A percentile compares a stretch with the other conserved stretches of the same genome.
Evolutionary conservation across 1,140 invertebrate genomes (phyloP).

Genomic region (Tetragnatha versicolor): DNA sequence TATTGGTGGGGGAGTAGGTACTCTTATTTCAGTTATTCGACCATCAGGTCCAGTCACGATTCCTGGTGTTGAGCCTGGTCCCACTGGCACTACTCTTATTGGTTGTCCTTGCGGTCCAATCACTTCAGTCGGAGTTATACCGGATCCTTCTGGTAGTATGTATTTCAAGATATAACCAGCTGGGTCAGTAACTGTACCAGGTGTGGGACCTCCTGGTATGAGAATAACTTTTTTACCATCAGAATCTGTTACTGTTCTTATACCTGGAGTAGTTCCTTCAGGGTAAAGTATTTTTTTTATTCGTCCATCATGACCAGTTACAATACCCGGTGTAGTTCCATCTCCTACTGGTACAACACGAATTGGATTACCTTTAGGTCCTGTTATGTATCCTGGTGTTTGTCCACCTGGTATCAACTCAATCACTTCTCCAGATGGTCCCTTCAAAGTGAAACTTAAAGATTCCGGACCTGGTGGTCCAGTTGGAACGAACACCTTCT

Average conservation of each 20-base stretch:
- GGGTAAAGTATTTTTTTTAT: not conserved
- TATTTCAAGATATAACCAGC: not conserved
- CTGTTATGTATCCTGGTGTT: not conserved
- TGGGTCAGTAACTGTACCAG: not conserved
- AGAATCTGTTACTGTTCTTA: not conserved
- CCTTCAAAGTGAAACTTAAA: not conserved
- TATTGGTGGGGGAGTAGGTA: not conserved
- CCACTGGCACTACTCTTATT: not conserved
- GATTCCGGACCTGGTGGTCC: constrained; percentile 9
- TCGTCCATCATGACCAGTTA: not conserved
- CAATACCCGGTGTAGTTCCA: not conserved
- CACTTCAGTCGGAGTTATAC: not conserved
- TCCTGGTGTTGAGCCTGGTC: constrained; percentile 19
- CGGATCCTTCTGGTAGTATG: not conserved
- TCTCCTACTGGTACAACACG: not conserved
- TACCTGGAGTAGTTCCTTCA: not conserved
- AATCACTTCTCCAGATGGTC: not conserved
- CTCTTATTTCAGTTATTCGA: not conserved
- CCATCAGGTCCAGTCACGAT: constrained; percentile 5
- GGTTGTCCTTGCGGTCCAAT: not conserved
- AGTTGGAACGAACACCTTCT: not conserved
- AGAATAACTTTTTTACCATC: not conserved
- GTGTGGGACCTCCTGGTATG: not conserved
- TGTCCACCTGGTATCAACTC: not conserved
- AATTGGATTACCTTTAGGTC: not conserved